Conservation (phyloP, 23 tunicate species). For the Ciona savignyi region DNA sequence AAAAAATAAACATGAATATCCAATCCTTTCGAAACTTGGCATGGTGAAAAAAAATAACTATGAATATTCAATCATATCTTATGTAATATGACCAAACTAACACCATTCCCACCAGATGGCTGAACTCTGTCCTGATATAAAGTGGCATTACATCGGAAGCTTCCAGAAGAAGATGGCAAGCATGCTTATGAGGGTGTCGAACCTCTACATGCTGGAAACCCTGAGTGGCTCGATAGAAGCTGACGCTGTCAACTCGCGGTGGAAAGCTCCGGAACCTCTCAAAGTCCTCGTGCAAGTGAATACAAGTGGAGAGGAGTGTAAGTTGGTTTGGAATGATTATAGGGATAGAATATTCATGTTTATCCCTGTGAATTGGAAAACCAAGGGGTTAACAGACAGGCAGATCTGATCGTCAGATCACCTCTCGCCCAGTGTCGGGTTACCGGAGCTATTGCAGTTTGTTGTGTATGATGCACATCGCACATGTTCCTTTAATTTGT, state of each 20-base stretch:
- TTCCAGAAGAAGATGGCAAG: slow-evolving; percentile 74
- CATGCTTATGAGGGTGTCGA: slow-evolving; percentile 37
- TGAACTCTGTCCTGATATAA: slow-evolving; percentile 87
- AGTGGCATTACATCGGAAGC: slow-evolving; percentile 94
- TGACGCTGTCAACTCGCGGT: slow-evolving; percentile 51
- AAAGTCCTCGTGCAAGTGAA: slow-evolving; percentile 77
- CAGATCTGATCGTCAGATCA: too few relatives aligned
- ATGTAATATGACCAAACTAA: too few relatives aligned
- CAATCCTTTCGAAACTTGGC: too few relatives aligned
- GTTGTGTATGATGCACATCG: too few relatives aligned
- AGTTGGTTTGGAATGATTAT: slow-evolving; percentile 9
- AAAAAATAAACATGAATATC: too few relatives aligned
- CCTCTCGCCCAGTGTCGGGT: neutral
- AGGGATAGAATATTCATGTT: too few relatives aligned
- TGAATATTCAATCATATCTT: too few relatives aligned
- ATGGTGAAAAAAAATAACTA: too few relatives aligned
- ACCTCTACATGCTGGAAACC: slow-evolving; percentile 83
- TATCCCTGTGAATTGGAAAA: too few relatives aligned
- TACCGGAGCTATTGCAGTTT: neutral
- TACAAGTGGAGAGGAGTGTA: slow-evolving; percentile 85
- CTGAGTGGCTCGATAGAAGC: slow-evolving; percentile 36
- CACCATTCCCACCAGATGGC: too few relatives aligned
- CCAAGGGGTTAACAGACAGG: too few relatives aligned
- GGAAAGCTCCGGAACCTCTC: slow-evolving; percentile 25
- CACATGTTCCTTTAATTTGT: too few relatives aligned